Base-by-base conservation (phyloP, 2,888 invertebrate genomes). In the Heliconius aoede region DNA sequence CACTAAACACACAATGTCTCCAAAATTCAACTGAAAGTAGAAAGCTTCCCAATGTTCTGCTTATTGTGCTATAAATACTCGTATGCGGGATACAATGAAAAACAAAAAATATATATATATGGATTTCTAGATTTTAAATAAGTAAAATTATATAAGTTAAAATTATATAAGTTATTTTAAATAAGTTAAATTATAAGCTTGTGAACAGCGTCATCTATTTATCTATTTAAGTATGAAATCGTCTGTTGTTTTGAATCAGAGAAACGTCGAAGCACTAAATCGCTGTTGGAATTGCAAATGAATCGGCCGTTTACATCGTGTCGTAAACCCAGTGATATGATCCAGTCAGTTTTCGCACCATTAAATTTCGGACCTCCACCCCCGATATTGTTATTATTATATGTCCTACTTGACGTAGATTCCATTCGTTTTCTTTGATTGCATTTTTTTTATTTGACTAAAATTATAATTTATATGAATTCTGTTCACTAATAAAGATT, bases 331-430 rank as follows among this genome's bases (percentile, higher is more conserved):
- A 84, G 91, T 92, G 91, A 94, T 94, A 94, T 93, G 94, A 93
- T 93, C 92, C 93, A 91, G 94, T 93, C 92, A 93, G 91, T 94
- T 93, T 91, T 94, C 94, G 91, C 94, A 84, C 93, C 94, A 94
- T 94, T 94, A 94, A 94, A 90, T 88, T 87, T 91, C 85, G 92
- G 93, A 91, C 92, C 88, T 87, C 86, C 87, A 86, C 88, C 89
- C 87, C 85, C 84, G 83, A 84, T 87, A 83, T 85, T 88, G 87
- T 90, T 90, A 89, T 90, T 91, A 88, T 89, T 90, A 90, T 84
- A 84, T 88, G 85, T 85, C 86, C 83, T 83, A 82, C 83, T 80
- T 83, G 81, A 84, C 81, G 84, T 84, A 86, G 84, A 86, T 82
- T 82, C 72, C 68, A 61, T 71, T 78, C 58, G 15, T 55, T 76